phyloP scores from a whole-genome alignment of 2,113 vertebrate species.

The Hepsetus odoe region DNA sequence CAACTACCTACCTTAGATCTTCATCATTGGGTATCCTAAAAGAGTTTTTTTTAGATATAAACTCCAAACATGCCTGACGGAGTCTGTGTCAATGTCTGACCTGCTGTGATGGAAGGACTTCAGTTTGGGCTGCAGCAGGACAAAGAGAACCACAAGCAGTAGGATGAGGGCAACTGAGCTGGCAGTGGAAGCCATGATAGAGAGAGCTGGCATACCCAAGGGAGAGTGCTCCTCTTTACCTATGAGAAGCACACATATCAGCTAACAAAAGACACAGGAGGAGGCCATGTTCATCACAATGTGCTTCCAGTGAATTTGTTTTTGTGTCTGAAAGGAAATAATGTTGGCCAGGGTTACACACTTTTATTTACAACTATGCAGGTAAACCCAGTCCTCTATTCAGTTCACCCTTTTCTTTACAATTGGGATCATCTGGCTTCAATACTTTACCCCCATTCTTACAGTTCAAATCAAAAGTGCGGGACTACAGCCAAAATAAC shows the following conservation, averaged over 20 bases:
- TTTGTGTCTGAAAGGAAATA: no score
- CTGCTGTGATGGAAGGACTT: conserved; percentile 98
- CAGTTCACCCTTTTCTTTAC: no score
- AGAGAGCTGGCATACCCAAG: conserved; percentile 87
- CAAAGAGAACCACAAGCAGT: conserved; percentile 94
- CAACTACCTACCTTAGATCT: no score
- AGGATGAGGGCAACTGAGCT: conserved; percentile 92
- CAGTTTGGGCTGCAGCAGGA: conserved; percentile 95
- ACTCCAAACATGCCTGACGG: no score
- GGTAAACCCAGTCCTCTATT: no score
- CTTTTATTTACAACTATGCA: no score
- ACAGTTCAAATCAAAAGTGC: background rate
- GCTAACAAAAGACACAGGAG: background rate
- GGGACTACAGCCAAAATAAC: background rate
- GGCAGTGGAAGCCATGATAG: conserved; percentile 93
- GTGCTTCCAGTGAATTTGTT: background rate
- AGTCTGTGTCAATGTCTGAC: conserved; percentile 69
- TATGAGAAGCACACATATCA: conserved; percentile 62
- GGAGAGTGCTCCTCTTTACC: conserved; percentile 85
- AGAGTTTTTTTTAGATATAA: no score
- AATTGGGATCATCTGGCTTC: no score
- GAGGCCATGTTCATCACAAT: background rate
- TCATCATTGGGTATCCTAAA: no score
- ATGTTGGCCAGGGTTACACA: no score
- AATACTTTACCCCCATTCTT: background rate